Base-by-base conservation (phyloP, 2,888 invertebrate genomes). In the Autographa gamma region DNA sequence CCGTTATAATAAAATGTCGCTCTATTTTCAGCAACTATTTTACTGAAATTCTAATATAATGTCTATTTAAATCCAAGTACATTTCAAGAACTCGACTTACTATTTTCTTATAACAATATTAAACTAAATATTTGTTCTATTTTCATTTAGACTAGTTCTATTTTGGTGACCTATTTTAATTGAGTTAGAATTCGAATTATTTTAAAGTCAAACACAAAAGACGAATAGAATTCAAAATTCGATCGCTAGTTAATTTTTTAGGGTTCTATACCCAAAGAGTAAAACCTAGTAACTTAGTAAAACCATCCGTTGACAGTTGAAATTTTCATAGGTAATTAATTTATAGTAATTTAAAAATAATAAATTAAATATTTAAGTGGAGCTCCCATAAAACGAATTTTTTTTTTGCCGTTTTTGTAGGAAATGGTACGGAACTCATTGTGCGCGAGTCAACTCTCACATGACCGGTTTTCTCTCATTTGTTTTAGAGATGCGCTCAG, bases 31-130 rank as follows among this genome's bases (percentile, higher is more conserved):
- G 63, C 60, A 63, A 41, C 41, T 65, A 56, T 43, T 69, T 64
- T 60, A 77, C 63, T 66, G 34, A 79, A 71, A 43, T 79, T 71
- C 41, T 56, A 52, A 63, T 62, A 54, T 3, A 52, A 66, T 62
- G 56, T 7, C 60, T 74, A 66, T 66, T 74, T 61, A 66, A 31
- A 60, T 48, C 58, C 62, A 75, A 67, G 52, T 54, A 31, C 31
- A 65, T 78, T 76, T 69, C 72, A 79, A 79, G 69, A 65, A 62
- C 41, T 38, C 16, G 48, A 63, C 31, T 31, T 67, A 62, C 64
- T 31, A 34, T 7, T 62, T 60, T 61, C 62, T 61, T 48, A 62
- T 66, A 48, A 16, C 25, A 6, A 48, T 48, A 18, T 41, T 25
- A 60, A 60, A 38, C 54, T 63, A 52, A 56, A 60, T 63, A 32